These are phyloP conservation scores for Margaritifera margaritifera DNA, from an alignment of 2,888 invertebrate genomes.

Conservation along the genomic window DNA sequence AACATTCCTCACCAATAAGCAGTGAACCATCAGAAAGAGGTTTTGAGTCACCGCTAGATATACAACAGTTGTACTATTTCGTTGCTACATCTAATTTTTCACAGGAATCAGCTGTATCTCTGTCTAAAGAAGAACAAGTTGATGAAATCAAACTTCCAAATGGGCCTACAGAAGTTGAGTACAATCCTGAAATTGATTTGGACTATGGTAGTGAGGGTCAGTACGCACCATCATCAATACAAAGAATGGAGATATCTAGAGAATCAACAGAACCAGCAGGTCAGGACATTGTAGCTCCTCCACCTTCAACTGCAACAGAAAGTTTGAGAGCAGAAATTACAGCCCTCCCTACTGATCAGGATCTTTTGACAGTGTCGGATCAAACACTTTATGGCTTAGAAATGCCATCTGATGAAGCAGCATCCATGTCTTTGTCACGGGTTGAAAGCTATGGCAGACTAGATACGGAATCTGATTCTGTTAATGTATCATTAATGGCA, in stretches of 20 bases:
- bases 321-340: constrained; percentile 57
- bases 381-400: constrained; percentile 73
- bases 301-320: constrained; percentile 39
- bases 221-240: constrained; percentile 11
- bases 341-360: constrained; percentile 40
- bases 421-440: constrained; percentile 46
- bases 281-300: constrained; percentile 16
- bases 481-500: constrained; percentile 39
- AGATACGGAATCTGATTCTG: constrained; percentile 46
- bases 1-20: constrained; percentile 60
- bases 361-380: constrained; percentile 58
- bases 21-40: constrained; percentile 62
- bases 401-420: constrained; percentile 71
- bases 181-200: constrained; percentile 72
- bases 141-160: constrained; percentile 59
- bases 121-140: constrained; percentile 14
- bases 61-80: constrained; percentile 12
- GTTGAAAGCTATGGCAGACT: constrained; percentile 27
- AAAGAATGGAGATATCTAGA: constrained; percentile 10
- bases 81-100: constrained; percentile 12
- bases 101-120: constrained; percentile 14
- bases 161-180: constrained; percentile 76
- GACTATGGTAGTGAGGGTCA: constrained; percentile 35
- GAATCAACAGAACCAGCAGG: constrained; percentile 11
- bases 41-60: constrained; percentile 41